A percentile compares a stretch with the other conserved stretches of the same genome.
These are phyloP conservation scores for Mesochorus sp. DNA, from an alignment of 2,888 invertebrate genomes.

Conservation along the genomic window DNA sequence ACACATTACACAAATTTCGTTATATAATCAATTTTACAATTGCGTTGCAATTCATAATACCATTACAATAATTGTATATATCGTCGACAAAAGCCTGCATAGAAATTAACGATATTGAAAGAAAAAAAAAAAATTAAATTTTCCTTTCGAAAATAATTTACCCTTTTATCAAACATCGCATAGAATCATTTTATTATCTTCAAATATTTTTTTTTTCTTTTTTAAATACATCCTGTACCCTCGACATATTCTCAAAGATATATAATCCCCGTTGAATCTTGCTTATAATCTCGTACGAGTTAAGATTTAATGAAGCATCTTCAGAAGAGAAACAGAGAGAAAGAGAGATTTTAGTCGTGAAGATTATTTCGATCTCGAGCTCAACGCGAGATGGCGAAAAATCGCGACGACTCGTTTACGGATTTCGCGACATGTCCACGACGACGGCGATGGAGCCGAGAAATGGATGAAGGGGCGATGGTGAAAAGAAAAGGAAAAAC, in stretches of 20 bases:
- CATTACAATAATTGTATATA: no score
- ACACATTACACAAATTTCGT: conserved; percentile 30
- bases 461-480: no score
- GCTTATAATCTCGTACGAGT: no score
- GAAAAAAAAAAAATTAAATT: no score
- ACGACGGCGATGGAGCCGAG: conserved; percentile 22
- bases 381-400: conserved; percentile 22
- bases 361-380: background rate
- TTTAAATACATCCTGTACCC: no score
- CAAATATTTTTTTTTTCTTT: no score
- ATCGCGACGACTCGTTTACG: conserved; percentile 10
- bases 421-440: conserved; percentile 19
- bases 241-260: no score
- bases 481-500: conserved; percentile 25
- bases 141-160: no score
- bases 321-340: no score
- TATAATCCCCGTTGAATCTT: no score
- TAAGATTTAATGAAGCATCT: background rate
- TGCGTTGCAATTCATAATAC: background rate
- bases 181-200: background rate
- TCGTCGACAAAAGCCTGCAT: no score
- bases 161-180: background rate
- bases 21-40: conserved; percentile 29
- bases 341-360: background rate
- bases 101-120: background rate